Evolutionary conservation across 2,113 vertebrate species (phyloP), one percentile per base, ranked within the genome.

Genomic region (Oncorhynchus nerka): DNA sequence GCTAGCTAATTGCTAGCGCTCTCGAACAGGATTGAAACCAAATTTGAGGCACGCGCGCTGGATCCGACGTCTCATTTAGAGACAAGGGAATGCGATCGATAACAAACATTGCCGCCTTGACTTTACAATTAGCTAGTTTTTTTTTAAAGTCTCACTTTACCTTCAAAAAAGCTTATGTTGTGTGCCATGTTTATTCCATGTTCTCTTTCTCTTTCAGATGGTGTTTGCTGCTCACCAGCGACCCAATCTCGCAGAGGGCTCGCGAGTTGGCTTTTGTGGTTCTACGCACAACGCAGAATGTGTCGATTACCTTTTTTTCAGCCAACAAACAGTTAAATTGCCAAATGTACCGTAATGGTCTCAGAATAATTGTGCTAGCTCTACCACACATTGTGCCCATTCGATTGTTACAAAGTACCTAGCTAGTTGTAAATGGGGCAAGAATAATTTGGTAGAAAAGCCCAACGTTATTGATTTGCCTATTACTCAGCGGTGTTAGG

Each of bases 111-210:
- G 5, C 19, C 5, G 2, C 22, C 20, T 12, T 45, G 39, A 9
- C 24, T 26, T 26, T 45, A 11, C 13, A 64, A 22, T 55, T 19
- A 55, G 0, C 4, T 5, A 19, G 1, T 1, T 3, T 28, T 28
- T 28, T 28, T 28, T 28, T 4, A 0, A 28, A 45, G 39, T 67
- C 0, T n/a, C 22, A 8, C 19, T 90, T 93, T 93, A 94, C 93
- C 93, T 90, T 93, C 81, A n/a, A 94, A 80, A 81, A 94, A 28
- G 84, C 91, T 92, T 76, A 86, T 89, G 22, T 93, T 91, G 79
- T 93, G 86, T 78, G 90, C 90, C 93, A 94, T 94, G 84, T 92
- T 93, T 84, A 93, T 59, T 93, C 91, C 91, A 92, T 91, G 79
- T 75, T 90, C 85, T 79, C 79, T 78, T 78, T 45, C 2, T 39